Conservation (phyloP, 2,888 invertebrate species). For the Brenthis ino region DNA sequence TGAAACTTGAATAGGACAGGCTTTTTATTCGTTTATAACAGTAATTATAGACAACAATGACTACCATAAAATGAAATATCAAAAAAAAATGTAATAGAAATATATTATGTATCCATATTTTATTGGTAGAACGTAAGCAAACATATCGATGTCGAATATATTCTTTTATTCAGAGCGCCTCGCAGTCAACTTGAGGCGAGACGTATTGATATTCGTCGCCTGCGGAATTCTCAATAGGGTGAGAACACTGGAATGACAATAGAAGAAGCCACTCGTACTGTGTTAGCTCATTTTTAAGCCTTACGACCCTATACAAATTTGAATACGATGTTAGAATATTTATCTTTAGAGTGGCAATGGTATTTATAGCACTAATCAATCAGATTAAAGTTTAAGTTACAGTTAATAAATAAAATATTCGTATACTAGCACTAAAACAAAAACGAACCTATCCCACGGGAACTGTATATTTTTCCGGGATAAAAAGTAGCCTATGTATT, state of each 20-base stretch:
- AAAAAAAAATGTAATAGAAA: too few species aligned
- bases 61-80: not conserved
- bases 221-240: conserved; percentile 55
- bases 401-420: too few species aligned
- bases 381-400: not conserved
- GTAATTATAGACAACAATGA: not conserved
- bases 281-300: conserved; percentile 38
- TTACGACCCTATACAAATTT: conserved; percentile 29
- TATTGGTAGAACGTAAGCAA: conserved; percentile 27
- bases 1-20: too few species aligned
- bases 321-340: conserved; percentile 18
- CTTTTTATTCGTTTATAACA: too few species aligned
- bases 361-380: not conserved
- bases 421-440: too few species aligned
- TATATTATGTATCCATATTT: conserved; percentile 10
- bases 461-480: too few species aligned
- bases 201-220: conserved; percentile 55
- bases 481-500: too few species aligned
- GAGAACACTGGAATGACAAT: conserved; percentile 51
- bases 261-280: conserved; percentile 32
- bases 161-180: conserved; percentile 38
- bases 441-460: too few species aligned
- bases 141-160: conserved; percentile 32
- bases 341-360: conserved; percentile 2
- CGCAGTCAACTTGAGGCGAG: conserved; percentile 41